Evolutionary conservation across 2,888 invertebrate species (phyloP).

Genomic region (Tortrix viridana): DNA sequence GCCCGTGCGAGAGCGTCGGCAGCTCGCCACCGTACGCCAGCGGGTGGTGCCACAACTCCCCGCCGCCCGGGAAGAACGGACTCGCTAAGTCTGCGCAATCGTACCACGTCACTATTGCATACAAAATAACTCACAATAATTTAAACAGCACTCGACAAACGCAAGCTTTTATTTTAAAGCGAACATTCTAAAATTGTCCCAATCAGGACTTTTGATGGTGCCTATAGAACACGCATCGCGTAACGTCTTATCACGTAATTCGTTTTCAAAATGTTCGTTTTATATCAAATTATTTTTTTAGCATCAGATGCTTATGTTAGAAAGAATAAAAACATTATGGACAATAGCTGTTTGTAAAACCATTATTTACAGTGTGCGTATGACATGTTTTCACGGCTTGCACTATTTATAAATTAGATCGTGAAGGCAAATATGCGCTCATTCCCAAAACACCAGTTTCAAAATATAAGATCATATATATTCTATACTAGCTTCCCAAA

Average conservation of each 20-base stretch:
- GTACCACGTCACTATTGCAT: conserved; percentile 43
- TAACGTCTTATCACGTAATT: too few relatives aligned
- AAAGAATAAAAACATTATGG: background rate
- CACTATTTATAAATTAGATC: conserved; percentile 33
- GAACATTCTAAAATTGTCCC: too few relatives aligned
- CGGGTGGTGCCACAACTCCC: conserved; percentile 97
- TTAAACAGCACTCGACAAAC: conserved; percentile 32
- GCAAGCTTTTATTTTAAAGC: too few relatives aligned
- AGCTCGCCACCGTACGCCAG: conserved; percentile 92
- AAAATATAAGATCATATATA: too few relatives aligned
- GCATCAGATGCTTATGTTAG: conserved; percentile 30
- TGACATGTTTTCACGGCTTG: conserved; percentile 68
- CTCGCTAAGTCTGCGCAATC: conserved; percentile 93
- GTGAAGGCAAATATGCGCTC: too few relatives aligned
- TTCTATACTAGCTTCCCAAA: too few relatives aligned
- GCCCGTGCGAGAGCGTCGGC: conserved; percentile 93
- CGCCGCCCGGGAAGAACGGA: conserved; percentile 95
- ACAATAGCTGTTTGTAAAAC: background rate
- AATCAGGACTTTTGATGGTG: too few relatives aligned
- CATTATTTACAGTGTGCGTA: conserved; percentile 64
- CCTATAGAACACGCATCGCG: too few relatives aligned
- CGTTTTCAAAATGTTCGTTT: too few relatives aligned
- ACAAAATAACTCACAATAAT: conserved; percentile 41
- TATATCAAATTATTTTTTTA: conserved; percentile 38
- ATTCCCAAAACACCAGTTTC: too few relatives aligned